Evolutionary conservation across 1,140 invertebrate species (phyloP).

Genomic region (Maconellicoccus hirsutus): DNA sequence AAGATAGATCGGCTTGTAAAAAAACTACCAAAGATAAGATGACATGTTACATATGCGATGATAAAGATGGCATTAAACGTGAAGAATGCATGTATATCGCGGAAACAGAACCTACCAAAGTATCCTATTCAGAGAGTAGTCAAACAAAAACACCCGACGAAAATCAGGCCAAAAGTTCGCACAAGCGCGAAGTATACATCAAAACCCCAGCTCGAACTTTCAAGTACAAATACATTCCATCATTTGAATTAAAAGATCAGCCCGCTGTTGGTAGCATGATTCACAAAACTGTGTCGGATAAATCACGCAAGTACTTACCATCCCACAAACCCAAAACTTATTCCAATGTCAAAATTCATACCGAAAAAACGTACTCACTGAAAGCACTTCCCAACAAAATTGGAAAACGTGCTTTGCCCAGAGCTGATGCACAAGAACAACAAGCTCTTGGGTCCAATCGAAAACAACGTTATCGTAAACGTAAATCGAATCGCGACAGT

Average conservation of each 20-base stretch:
- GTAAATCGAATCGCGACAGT: not conserved
- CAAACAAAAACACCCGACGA: constrained; percentile 27
- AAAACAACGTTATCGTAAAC: not conserved
- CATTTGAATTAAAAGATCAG: not conserved
- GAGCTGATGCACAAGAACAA: not conserved
- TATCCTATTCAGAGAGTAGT: constrained; percentile 30
- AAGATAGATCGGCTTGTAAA: constrained; percentile 55
- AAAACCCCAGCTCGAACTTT: not conserved
- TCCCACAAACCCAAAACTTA: not conserved
- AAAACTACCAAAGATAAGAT: constrained; percentile 54
- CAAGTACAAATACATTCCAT: constrained; percentile 1
- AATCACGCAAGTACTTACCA: not conserved
- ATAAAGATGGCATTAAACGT: constrained; percentile 50
- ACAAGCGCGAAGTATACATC: not conserved
- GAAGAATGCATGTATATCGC: constrained; percentile 64
- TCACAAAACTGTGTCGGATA: not conserved
- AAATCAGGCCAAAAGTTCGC: not conserved
- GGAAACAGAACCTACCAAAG: constrained; percentile 33
- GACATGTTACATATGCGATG: constrained; percentile 58
- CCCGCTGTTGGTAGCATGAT: not conserved
- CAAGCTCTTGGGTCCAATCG: not conserved
- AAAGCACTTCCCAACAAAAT: not conserved
- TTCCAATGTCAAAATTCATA: not conserved
- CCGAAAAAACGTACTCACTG: constrained; percentile 1
- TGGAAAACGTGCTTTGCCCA: not conserved